Evolutionary conservation across 2,888 invertebrate genomes (phyloP).

Genomic region (Drosophila lutescens): DNA sequence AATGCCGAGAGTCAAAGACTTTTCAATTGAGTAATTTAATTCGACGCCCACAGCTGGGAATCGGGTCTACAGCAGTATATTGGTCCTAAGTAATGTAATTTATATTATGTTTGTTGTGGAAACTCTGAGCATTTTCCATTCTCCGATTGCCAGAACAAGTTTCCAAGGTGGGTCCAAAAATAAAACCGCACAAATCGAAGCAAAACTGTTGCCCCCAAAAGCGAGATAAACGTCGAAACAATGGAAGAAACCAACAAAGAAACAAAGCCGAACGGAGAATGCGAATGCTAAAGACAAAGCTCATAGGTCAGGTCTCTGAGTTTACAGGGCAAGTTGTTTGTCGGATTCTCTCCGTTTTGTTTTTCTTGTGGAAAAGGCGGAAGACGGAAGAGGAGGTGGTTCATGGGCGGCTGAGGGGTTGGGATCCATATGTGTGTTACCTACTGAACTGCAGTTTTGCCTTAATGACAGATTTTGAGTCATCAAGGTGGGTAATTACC

Average conservation of each 20-base stretch:
- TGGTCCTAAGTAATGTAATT: conserved; percentile 5
- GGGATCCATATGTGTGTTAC: conserved; percentile 29
- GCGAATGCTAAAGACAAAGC: conserved; percentile 29
- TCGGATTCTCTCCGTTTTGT: conserved; percentile 13
- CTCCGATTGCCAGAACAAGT: conserved; percentile 21
- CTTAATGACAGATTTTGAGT: conserved; percentile 35
- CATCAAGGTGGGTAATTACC: conserved; percentile 27
- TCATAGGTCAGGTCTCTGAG: conserved; percentile 75
- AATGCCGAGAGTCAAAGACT: conserved; percentile 10
- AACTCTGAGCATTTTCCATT: conserved; percentile 26
- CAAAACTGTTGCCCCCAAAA: conserved; percentile 36
- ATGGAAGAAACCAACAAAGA: conserved; percentile 27
- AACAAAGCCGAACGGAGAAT: conserved; percentile 28
- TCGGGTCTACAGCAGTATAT: conserved; percentile 13
- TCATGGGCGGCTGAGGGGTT: not conserved
- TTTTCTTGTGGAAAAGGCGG: conserved; percentile 9
- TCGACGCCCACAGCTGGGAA: conserved; percentile 14
- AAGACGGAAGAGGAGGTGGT: conserved; percentile 4
- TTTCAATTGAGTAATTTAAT: conserved; percentile 29
- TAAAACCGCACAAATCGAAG: conserved; percentile 42
- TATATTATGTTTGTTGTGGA: conserved; percentile 10
- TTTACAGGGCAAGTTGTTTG: conserved; percentile 54
- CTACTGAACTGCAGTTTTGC: conserved; percentile 34
- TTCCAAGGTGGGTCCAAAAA: conserved; percentile 41
- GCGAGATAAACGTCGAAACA: conserved; percentile 27